Evolutionary conservation across 2,797 vertebrate species (phyloP).

Genomic region (Phaenicophaeus curvirostris): DNA sequence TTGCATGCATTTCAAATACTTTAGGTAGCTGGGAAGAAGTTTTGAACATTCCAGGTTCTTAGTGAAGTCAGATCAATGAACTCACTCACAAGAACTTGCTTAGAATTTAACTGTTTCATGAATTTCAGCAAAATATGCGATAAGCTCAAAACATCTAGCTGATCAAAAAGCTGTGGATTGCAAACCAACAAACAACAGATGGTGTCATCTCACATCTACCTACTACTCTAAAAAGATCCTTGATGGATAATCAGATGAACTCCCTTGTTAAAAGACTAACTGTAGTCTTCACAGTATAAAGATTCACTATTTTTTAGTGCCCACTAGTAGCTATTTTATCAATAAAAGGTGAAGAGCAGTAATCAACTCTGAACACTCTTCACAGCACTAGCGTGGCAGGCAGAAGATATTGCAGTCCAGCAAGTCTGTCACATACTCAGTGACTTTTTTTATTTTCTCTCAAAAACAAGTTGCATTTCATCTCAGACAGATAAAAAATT

Average conservation of each 20-base stretch:
- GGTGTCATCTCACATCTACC: slow-evolving; percentile 26
- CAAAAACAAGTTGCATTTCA: neutral
- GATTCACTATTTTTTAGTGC: neutral
- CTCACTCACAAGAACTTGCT: neutral
- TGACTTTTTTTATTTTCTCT: neutral
- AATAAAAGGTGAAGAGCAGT: neutral
- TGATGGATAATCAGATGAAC: neutral
- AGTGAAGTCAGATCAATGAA: neutral
- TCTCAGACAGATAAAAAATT: neutral
- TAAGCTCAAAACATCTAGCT: neutral
- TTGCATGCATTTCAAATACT: neutral
- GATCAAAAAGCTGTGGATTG: neutral
- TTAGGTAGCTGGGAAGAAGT: neutral
- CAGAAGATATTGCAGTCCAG: neutral
- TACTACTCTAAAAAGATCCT: neutral
- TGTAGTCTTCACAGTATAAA: neutral
- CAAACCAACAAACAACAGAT: slow-evolving; percentile 38
- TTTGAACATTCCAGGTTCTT: neutral
- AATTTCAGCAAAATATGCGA: neutral
- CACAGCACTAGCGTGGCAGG: neutral
- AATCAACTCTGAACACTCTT: neutral
- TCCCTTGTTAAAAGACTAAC: neutral
- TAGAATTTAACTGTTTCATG: neutral
- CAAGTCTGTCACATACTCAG: neutral
- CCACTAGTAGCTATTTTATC: neutral